Conservation (phyloP, 2,888 invertebrate genomes). For the Lumbricus terrestris region DNA sequence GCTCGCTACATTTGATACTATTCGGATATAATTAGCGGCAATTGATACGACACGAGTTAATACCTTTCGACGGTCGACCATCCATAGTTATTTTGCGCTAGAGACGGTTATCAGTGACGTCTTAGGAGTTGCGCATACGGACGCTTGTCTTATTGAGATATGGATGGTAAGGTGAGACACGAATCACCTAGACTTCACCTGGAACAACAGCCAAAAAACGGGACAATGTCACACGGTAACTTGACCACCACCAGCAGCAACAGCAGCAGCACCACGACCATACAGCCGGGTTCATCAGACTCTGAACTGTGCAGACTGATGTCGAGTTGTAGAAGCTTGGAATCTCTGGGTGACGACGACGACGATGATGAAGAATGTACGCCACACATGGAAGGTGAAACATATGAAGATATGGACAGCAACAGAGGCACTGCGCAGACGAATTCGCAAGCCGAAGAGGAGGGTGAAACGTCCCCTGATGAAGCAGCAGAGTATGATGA, state of each 20-base stretch:
- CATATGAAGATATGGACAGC: not conserved
- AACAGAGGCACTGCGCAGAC: not conserved
- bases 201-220: not conserved
- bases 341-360: not conserved
- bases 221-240: not conserved
- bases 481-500: not conserved
- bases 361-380: not conserved
- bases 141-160: not conserved
- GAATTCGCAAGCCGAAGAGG: not conserved
- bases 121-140: not conserved
- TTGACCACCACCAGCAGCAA: not conserved
- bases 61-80: not conserved
- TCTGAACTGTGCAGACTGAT: not conserved
- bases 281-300: not conserved
- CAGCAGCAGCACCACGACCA: not conserved
- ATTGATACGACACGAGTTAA: not conserved
- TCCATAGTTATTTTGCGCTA: not conserved
- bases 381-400: not conserved
- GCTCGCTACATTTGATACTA: not conserved
- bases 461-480: not conserved
- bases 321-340: not conserved
- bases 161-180: conserved; percentile 3
- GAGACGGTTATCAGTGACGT: not conserved
- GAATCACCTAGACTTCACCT: not conserved
- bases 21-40: not conserved